A percentile compares a stretch with the other conserved stretches of the same genome.
Evolutionary conservation across 2,888 invertebrate species (phyloP).

Genomic region (Leptogaster cylindrica): DNA sequence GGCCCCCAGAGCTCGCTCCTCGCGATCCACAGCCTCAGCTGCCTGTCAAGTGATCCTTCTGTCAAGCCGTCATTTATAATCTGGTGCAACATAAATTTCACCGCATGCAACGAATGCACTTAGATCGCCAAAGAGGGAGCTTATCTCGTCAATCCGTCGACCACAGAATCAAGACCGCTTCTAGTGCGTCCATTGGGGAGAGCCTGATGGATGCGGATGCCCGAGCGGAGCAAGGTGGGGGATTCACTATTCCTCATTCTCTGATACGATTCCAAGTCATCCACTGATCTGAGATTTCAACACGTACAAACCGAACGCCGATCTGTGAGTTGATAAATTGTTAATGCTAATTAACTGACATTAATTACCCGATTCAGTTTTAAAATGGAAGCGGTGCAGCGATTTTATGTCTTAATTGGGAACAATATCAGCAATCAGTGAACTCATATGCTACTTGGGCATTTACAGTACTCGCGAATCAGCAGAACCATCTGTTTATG

Average conservation of each 20-base stretch:
- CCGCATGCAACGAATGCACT: slow-evolving; percentile 14
- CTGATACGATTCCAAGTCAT: not conserved
- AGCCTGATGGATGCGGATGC: not conserved
- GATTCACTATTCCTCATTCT: not conserved
- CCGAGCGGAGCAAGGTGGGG: not conserved
- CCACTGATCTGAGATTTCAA: not conserved
- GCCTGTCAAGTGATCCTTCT: slow-evolving; percentile 32
- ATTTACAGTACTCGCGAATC: not conserved
- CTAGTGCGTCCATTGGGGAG: not conserved
- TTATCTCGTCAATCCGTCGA: slow-evolving; percentile 39
- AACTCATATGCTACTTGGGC: slow-evolving; percentile 29
- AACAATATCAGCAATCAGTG: slow-evolving; percentile 40
- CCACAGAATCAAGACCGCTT: slow-evolving; percentile 31
- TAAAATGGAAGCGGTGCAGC: slow-evolving; percentile 42
- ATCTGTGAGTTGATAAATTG: slow-evolving; percentile 38
- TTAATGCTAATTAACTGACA: slow-evolving; percentile 44
- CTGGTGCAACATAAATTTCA: slow-evolving; percentile 28
- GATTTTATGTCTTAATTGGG: slow-evolving; percentile 43
- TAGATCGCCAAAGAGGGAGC: slow-evolving; percentile 4
- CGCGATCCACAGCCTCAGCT: not conserved
- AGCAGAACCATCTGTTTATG: not conserved
- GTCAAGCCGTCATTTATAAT: slow-evolving; percentile 39
- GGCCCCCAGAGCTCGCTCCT: too few species aligned
- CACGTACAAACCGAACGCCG: slow-evolving; percentile 7
- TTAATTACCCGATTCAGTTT: slow-evolving; percentile 43